These are phyloP conservation scores for Lithophane semibrunnea DNA, from an alignment of 2,888 invertebrate species.

Conservation along the genomic window DNA sequence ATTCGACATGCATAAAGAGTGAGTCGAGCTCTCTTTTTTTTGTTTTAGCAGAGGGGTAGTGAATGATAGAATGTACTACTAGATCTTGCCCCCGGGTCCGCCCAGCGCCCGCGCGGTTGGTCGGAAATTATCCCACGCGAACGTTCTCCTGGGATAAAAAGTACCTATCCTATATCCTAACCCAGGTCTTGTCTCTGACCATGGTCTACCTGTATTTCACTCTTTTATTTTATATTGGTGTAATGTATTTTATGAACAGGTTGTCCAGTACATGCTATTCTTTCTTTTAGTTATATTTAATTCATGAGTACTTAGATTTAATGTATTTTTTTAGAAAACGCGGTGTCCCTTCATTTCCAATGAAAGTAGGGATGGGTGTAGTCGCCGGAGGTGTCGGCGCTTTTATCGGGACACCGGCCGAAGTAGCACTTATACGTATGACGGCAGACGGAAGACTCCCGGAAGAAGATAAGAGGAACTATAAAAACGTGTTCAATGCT, in stretches of 20 bases:
- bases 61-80: neutral
- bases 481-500: constrained; percentile 98
- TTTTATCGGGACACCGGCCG: constrained; percentile 99
- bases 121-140: no score
- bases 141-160: no score
- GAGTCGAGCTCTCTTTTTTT: neutral
- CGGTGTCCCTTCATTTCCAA: constrained; percentile 65
- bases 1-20: constrained; percentile 87
- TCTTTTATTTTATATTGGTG: no score
- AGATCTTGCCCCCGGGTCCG: no score
- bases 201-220: no score
- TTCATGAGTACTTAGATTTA: neutral
- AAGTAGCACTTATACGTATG: constrained; percentile 99
- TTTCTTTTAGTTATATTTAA: no score
- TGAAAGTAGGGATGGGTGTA: constrained; percentile 96
- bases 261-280: no score
- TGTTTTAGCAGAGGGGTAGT: neutral
- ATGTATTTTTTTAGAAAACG: constrained; percentile 14
- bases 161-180: no score
- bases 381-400: constrained; percentile 96
- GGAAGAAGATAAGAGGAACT: constrained; percentile 96
- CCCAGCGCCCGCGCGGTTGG: no score
- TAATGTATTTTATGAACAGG: no score
- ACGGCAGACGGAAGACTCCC: constrained; percentile 99
- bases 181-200: no score